These are phyloP conservation scores for Mythimna vitellina DNA, from an alignment of 2,888 invertebrate species.

Conservation along the genomic window DNA sequence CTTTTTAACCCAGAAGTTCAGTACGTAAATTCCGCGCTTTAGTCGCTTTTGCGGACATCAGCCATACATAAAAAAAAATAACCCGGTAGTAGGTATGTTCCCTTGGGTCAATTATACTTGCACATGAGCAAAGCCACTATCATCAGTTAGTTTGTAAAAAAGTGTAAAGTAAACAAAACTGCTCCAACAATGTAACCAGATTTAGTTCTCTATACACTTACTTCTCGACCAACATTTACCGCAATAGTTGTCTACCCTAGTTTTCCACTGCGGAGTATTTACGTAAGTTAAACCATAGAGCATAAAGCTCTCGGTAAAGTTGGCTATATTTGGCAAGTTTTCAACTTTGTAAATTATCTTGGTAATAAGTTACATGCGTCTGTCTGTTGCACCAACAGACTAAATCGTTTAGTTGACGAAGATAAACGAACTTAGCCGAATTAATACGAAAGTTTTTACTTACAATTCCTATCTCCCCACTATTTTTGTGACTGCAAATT, in stretches of 20 bases:
- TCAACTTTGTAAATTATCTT: conserved; percentile 38
- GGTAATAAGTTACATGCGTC: not conserved
- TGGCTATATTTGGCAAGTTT: conserved; percentile 46
- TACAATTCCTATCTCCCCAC: not conserved
- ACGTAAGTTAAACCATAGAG: conserved; percentile 44
- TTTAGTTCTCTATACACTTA: not conserved
- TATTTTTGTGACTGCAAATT: no score
- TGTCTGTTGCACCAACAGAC: not conserved
- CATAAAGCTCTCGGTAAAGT: conserved; percentile 12
- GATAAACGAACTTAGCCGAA: conserved; percentile 11
- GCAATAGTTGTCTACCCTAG: conserved; percentile 18
- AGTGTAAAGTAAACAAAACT: no score
- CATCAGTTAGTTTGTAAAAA: no score
- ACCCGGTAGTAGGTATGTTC: no score
- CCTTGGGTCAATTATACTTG: no score
- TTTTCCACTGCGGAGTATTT: conserved; percentile 43
- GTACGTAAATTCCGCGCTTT: no score
- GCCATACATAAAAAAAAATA: no score
- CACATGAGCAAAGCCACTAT: no score
- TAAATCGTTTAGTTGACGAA: conserved; percentile 12
- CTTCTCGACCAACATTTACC: conserved; percentile 5
- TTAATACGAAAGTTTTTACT: not conserved
- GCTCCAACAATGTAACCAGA: not conserved
- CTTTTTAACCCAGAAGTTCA: no score
- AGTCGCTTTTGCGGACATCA: no score